Base-by-base conservation (phyloP, 2,113 vertebrate species). In the Gadus chalcogrammus region DNA sequence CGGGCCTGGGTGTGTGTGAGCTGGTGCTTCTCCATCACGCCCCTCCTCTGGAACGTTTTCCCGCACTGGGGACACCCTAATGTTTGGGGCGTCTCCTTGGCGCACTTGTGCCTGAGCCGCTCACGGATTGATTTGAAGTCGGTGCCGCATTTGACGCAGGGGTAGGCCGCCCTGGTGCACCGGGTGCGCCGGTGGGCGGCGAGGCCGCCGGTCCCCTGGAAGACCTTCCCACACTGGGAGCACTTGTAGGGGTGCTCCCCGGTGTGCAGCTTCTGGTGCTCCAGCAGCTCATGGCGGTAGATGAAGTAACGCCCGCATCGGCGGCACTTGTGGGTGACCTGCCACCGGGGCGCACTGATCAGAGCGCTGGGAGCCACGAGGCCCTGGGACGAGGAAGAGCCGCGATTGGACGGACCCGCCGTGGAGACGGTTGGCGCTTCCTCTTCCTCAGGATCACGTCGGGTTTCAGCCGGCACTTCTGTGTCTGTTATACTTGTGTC, bases 231-330 rank as follows among this genome's bases (percentile, higher is more conserved):
- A 2, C 85, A 87, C 73, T 85, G 81, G 17, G 85, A 81, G 62
- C 82, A 87, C 73, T 84, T 82, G 71, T 84, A 85, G 2, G 85
- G 85, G 60, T 76, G 73, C 64, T 85, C 85, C 38, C 81, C 79
- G 0, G 83, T 84, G 71, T 85, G 83, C 16, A 82, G 68, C 60
- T 79, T 75, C 67, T 79, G 78, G 64, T 87, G 85, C 63, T 82
- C 79, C 17, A 77, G 53, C 24, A 87, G 79, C 22, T 87, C 70
- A 8, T 82, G 82, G 4, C 68, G 76, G 27, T 82, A 83, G 35
- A 80, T 82, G 18, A 70, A 85, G 59, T 79, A 83, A 52, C 76
- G 82, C 52, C 68, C 81, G 64, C 85, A 85, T 18, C 84, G 85
- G 35, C 62, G 0, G 24, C 85, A 87, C 64, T 72, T 82, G 48